Evolutionary conservation across 2,113 vertebrate genomes (phyloP).

Genomic region (Gavia stellata): DNA sequence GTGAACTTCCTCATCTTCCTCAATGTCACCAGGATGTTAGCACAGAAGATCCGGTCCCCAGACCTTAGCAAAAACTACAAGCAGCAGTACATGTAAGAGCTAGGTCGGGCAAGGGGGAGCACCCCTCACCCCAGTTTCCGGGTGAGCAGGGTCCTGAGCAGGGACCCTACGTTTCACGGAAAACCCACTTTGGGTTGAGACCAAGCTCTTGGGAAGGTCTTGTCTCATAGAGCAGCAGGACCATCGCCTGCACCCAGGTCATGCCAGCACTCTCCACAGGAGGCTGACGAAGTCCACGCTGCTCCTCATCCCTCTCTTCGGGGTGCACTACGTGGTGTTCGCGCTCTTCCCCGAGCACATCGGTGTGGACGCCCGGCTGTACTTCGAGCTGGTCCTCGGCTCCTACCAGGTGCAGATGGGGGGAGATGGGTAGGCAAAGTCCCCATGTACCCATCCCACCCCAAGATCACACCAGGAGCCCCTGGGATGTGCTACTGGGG

Average conservation of each 20-base stretch:
- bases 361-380: slow-evolving; percentile 2
- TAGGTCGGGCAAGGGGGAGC: background rate
- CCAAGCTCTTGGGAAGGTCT: background rate
- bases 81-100: slow-evolving; percentile 64
- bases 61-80: slow-evolving; percentile 54
- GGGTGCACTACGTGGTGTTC: slow-evolving; percentile 63
- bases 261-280: background rate
- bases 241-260: background rate
- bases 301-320: slow-evolving; percentile 66
- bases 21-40: slow-evolving; percentile 72
- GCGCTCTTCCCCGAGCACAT: slow-evolving; percentile 47
- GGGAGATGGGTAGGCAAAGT: background rate
- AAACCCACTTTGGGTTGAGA: background rate
- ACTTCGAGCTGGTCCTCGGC: slow-evolving; percentile 61
- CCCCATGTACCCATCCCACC: background rate
- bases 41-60: slow-evolving; percentile 64
- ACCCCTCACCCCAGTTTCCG: fast-evolving
- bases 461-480: background rate
- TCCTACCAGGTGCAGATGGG: slow-evolving; percentile 55
- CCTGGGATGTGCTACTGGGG: background rate
- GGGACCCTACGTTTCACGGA: background rate
- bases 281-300: slow-evolving; percentile 64
- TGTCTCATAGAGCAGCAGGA: background rate
- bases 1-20: slow-evolving; percentile 72
- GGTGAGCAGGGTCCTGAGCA: too few relatives aligned